Evolutionary conservation across 2,797 vertebrate genomes (phyloP).

Genomic region (Gouania willdenowi): DNA sequence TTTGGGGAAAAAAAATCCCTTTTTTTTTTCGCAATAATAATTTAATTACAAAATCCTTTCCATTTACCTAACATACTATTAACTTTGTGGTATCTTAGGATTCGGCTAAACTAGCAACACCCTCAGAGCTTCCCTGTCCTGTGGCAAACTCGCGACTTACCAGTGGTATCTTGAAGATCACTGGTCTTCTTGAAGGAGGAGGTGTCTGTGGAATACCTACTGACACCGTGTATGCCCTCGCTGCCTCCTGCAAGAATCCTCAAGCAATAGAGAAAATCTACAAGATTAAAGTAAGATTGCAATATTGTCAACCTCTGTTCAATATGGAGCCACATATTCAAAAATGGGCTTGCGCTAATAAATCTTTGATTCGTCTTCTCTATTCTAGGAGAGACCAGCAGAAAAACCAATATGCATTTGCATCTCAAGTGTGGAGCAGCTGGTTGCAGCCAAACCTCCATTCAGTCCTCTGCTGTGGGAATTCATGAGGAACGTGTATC

Average conservation of each 20-base stretch:
- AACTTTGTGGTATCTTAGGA: constrained; percentile 29
- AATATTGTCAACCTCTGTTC: background rate
- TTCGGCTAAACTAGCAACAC: constrained; percentile 34
- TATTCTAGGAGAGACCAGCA: constrained; percentile 80
- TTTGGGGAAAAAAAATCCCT: background rate
- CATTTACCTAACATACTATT: background rate
- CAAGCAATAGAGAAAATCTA: constrained; percentile 82
- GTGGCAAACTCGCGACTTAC: constrained; percentile 73
- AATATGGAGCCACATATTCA: background rate
- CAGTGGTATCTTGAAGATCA: constrained; percentile 77
- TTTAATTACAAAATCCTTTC: background rate
- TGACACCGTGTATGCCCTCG: constrained; percentile 86
- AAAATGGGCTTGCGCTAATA: background rate
- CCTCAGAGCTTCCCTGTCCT: constrained; percentile 57
- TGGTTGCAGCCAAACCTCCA: constrained; percentile 80
- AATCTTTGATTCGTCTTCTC: constrained; percentile 9
- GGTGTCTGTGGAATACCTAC: constrained; percentile 85
- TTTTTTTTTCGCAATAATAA: background rate
- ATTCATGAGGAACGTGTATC: constrained; percentile 89
- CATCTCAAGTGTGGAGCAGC: constrained; percentile 85
- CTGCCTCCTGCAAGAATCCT: constrained; percentile 87
- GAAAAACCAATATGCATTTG: constrained; percentile 91
- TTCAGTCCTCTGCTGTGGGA: constrained; percentile 89
- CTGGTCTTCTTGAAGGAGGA: constrained; percentile 71
- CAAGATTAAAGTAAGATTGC: constrained; percentile 72